phyloP scores from a whole-genome alignment of 2,113 vertebrate species.

The Poeciliopsis prolifica region DNA sequence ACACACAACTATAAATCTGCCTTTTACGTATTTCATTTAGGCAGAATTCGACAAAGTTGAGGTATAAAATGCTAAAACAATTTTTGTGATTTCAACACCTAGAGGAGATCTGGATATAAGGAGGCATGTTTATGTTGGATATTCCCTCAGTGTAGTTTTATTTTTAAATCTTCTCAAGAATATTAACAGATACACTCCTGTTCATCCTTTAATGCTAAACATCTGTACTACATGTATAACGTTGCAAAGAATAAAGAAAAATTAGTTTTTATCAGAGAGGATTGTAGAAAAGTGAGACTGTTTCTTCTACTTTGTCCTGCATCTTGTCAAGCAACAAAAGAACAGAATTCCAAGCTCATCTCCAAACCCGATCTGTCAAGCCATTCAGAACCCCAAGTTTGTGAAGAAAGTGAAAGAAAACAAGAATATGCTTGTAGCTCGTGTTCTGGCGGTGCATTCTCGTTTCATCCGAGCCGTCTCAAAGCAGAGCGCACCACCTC shows the following conservation, averaged over 20 bases:
- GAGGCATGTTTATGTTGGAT: constrained; percentile 26
- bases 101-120: constrained; percentile 5
- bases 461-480: constrained; percentile 70
- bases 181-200: constrained; percentile 27
- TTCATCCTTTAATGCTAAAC: constrained; percentile 36
- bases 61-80: constrained; percentile 14
- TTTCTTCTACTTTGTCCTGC: constrained; percentile 48
- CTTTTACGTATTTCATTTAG: constrained; percentile 15
- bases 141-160: constrained; percentile 8
- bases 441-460: constrained; percentile 34
- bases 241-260: constrained; percentile 32
- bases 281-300: constrained; percentile 45
- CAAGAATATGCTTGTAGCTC: constrained; percentile 49
- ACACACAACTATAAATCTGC: constrained; percentile 31
- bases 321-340: constrained; percentile 59
- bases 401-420: constrained; percentile 55
- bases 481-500: constrained; percentile 52
- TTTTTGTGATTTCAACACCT: constrained; percentile 39
- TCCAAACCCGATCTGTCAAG: constrained; percentile 78
- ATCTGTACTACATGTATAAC: constrained; percentile 19
- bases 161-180: constrained; percentile 31
- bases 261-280: constrained; percentile 31
- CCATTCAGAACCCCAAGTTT: constrained; percentile 56
- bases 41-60: constrained; percentile 13
- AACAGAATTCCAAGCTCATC: constrained; percentile 46